phyloP scores from a whole-genome alignment of 2,797 vertebrate species.

The Emydoidea blandingii region DNA sequence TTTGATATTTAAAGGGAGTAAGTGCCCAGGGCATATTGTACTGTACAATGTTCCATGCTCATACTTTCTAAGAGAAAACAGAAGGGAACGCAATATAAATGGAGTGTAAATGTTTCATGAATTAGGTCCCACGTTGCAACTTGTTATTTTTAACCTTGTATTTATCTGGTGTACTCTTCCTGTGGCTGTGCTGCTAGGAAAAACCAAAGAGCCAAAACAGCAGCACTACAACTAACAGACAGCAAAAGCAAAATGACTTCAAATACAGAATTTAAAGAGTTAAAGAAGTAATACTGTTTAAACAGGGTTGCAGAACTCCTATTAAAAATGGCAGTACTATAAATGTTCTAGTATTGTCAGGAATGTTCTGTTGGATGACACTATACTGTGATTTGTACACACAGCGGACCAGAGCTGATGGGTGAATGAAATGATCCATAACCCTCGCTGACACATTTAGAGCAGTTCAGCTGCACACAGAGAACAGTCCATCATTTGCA shows the following conservation, averaged over 20 bases:
- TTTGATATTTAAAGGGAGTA: slow-evolving; percentile 40
- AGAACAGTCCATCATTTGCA: slow-evolving; percentile 94
- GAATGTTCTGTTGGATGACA: slow-evolving; percentile 86
- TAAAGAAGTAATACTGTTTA: slow-evolving; percentile 82
- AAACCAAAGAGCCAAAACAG: neutral
- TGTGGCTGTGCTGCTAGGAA: neutral
- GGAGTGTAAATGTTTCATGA: neutral
- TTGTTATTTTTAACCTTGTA: neutral
- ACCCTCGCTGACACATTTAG: slow-evolving; percentile 89
- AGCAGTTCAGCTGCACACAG: slow-evolving; percentile 85
- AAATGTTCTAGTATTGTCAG: slow-evolving; percentile 88
- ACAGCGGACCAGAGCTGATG: slow-evolving; percentile 86
- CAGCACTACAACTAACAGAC: neutral
- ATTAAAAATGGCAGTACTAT: slow-evolving; percentile 88
- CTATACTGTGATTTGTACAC: slow-evolving; percentile 87
- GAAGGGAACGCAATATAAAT: neutral
- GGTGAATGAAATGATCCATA: slow-evolving; percentile 92
- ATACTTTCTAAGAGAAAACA: neutral
- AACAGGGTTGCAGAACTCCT: slow-evolving; percentile 83
- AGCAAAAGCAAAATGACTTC: neutral
- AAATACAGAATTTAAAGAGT: slow-evolving; percentile 76
- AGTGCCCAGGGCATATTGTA: neutral
- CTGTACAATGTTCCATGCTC: neutral
- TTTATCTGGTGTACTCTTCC: neutral
- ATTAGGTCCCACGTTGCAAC: neutral